Percentiles rank a stretch among this genome's conserved stretches.
phyloP scores from a whole-genome alignment of 2,113 vertebrate species.

The Erinaceus europaeus region DNA sequence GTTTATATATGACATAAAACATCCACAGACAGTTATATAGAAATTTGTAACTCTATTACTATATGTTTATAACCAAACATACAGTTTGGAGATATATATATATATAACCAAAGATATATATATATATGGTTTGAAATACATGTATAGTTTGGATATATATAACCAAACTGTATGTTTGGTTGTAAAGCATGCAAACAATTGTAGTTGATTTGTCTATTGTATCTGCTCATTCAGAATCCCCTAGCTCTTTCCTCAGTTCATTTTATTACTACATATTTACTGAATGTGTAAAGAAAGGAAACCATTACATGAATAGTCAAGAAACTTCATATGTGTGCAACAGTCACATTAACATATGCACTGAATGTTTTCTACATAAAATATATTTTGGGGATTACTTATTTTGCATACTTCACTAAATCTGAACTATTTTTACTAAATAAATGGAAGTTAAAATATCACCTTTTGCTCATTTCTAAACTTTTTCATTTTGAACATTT shows the following conservation, averaged over 20 bases:
- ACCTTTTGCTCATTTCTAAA: not conserved
- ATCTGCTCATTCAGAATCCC: conserved; percentile 48
- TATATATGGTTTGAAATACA: no score
- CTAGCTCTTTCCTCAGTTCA: conserved; percentile 45
- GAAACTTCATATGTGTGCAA: conserved; percentile 51
- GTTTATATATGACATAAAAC: not conserved
- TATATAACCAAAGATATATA: no score
- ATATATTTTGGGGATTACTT: not conserved
- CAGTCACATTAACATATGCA: conserved; percentile 25
- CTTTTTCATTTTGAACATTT: not conserved
- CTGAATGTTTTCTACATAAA: not conserved
- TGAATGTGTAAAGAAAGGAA: conserved; percentile 56
- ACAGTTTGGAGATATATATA: no score
- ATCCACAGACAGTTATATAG: not conserved
- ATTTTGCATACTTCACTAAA: not conserved
- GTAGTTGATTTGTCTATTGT: conserved; percentile 13
- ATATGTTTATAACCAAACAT: no score
- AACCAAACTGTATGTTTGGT: conserved; percentile 28
- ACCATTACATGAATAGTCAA: conserved; percentile 55
- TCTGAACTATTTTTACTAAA: not conserved
- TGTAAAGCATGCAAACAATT: conserved; percentile 45
- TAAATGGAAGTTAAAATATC: conserved; percentile 4
- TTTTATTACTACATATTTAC: conserved; percentile 60
- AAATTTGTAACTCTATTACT: not conserved
- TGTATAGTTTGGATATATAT: no score